Base-by-base conservation (phyloP, 2,797 vertebrate genomes). In the Pipistrellus nathusii region DNA sequence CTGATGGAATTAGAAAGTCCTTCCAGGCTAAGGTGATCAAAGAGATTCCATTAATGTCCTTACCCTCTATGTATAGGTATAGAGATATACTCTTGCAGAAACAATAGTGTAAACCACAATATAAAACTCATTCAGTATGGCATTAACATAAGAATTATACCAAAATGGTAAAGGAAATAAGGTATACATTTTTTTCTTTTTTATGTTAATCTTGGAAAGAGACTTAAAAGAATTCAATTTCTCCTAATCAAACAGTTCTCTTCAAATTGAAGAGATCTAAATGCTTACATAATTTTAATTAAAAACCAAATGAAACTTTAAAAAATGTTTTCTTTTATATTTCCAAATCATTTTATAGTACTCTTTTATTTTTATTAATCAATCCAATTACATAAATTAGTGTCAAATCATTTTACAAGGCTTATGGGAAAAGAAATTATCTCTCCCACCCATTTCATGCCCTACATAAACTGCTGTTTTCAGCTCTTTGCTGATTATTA, bases 231-330 rank as follows among this genome's bases (percentile, higher is more conserved):
- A 84, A 84, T 71, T 59, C 17, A 66, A 18, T 73, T 27, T 32
- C 5, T 18, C 17, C 4, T 73, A 75, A 55, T 64, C 53, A 92
- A n/a, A 1, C 3, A 83, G 71, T 71, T 94, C 23, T 85, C 35
- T 91, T 91, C 48, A 73, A 51, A 77, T 85, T 78, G 41, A 93
- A 17, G 17, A 69, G 8, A 69, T 2, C 30, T 78, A 91, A 71
- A 93, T 46, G 77, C 48, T 73, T 75, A 72, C 5, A 30, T 55
- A 91, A 81, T 38, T 91, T 90, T 73, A 88, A 78, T 85, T 57
- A 35, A 88, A 96, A 87, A 68, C 10, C 17, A 92, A 96, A 78
- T n/a, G 20, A 55, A 18, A 48, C 30, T 92, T 87, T 81, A 1
- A 15, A 68, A 90, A 91, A 53, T 75, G 4, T 81, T 89, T 86